Base-by-base conservation (phyloP, 1,140 invertebrate species). In the Aphelenchoides avenae region DNA sequence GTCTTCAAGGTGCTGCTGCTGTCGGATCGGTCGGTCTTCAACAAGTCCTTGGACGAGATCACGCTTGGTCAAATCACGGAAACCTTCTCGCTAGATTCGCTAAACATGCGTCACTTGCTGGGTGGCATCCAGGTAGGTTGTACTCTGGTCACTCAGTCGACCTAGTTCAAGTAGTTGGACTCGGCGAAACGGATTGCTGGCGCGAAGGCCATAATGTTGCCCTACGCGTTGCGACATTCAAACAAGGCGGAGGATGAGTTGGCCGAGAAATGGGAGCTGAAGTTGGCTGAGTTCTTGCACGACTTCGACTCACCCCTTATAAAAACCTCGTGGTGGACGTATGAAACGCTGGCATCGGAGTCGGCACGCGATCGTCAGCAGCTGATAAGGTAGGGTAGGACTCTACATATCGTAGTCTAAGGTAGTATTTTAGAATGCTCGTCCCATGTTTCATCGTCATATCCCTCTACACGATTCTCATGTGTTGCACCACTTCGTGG, bases 401-500 rank as follows among this genome's bases (percentile, higher is more conserved):
- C 15, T 5, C 5, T 15, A 33, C 18, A 15, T 20, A 66, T 4
- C 18, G 5, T 29, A 34, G 20, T 43, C 18, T 52, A 11, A 34
- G 18, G 36, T 15, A 40, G n/a, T 29, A 9, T 61, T 71, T 52
- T 49, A 70, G 54, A 29, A 73, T 75, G 71, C 46, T 74, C 36
- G 44, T 49, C 5, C 71, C 71, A 4, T 73, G 69, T 49, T 74
- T 74, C 43, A 30, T 54, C 31, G 58, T 55, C 5, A 73, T 74
- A 15, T 70, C 71, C 1, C 44, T 68, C 13, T 73, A 66, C 49
- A 75, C 72, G 11, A 51, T 74, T 18, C 44, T 55, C 4, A 37
- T 56, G 22, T 74, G 71, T 48, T 74, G 71, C 51, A 61, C 67
- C 7, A 22, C 47, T 2, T 88, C 89, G 71, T 87, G 87, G 83